Evolutionary conservation across 2,113 vertebrate species (phyloP).

Genomic region (Odocoileus virginianus): DNA sequence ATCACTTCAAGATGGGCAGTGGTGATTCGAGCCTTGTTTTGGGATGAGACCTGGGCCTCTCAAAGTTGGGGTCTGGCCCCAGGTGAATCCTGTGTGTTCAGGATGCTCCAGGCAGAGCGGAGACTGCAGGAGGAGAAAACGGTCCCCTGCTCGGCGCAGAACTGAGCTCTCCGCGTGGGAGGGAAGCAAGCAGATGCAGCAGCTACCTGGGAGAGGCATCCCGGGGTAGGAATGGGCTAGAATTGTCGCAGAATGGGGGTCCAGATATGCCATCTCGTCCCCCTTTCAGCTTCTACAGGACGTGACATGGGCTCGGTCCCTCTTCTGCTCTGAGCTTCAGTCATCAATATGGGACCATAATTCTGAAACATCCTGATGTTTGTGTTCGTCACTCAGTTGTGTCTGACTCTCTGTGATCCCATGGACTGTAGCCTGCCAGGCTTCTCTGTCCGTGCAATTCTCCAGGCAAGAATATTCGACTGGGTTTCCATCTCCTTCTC

Average conservation of each 20-base stretch:
- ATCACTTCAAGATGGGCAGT: rapidly evolving
- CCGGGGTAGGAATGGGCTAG: rapidly evolving
- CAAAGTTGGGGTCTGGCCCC: not conserved
- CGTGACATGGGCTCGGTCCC: rapidly evolving
- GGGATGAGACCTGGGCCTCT: not conserved
- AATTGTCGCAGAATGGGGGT: rapidly evolving
- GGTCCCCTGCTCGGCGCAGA: rapidly evolving
- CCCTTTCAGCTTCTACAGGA: rapidly evolving
- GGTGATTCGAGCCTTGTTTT: not conserved
- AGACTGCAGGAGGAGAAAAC: not conserved
- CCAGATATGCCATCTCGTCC: rapidly evolving
- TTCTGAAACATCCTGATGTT: not conserved
- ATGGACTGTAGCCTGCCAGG: not conserved
- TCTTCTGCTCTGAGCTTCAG: not conserved
- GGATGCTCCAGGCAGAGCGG: not conserved
- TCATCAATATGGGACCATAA: not conserved
- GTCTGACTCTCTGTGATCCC: not conserved
- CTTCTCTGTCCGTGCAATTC: not conserved
- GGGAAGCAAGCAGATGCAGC: not conserved
- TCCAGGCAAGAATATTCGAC: not conserved
- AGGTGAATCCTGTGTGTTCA: not conserved
- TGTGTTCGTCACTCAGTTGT: not conserved
- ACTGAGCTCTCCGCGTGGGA: rapidly evolving
- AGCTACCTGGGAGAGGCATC: not conserved
- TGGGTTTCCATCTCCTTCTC: not conserved